phyloP scores from a whole-genome alignment of 1,140 invertebrate species.

The Drosophila arizonae region DNA sequence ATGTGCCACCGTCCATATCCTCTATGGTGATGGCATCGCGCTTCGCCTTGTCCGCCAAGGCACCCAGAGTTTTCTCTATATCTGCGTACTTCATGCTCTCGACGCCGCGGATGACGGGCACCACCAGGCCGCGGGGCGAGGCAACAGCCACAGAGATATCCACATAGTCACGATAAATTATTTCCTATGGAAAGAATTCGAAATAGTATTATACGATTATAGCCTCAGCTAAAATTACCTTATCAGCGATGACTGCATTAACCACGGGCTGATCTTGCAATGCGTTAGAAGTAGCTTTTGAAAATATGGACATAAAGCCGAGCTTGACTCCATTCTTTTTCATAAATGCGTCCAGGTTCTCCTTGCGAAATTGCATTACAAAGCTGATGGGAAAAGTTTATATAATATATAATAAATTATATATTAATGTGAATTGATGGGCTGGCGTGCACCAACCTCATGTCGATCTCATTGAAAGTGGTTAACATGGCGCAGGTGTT shows the following conservation, averaged over 20 bases:
- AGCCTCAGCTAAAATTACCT: constrained; percentile 50
- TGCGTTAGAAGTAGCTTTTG: constrained; percentile 96
- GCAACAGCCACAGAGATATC: constrained; percentile 99
- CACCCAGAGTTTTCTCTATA: constrained; percentile 95
- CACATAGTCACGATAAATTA: constrained; percentile 98
- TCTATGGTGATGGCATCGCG: constrained; percentile 95
- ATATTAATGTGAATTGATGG: not conserved
- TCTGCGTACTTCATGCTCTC: constrained; percentile 98
- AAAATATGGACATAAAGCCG: constrained; percentile 99
- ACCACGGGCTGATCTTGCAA: constrained; percentile 97
- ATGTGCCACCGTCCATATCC: constrained; percentile 99
- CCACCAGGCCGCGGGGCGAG: constrained; percentile 98
- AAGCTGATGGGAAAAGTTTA: constrained; percentile 85
- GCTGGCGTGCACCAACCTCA: constrained; percentile 87
- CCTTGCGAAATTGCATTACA: constrained; percentile 97
- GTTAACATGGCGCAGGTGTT: constrained; percentile 99
- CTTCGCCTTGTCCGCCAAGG: constrained; percentile 95
- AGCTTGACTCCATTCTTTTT: constrained; percentile 97
- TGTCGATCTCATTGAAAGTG: constrained; percentile 99
- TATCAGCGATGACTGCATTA: constrained; percentile 99
- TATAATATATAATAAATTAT: not conserved
- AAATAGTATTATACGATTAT: too few relatives aligned
- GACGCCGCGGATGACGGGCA: constrained; percentile 98
- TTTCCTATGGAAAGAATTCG: constrained; percentile 85
- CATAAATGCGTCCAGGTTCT: constrained; percentile 92